A percentile compares a stretch with the other conserved stretches of the same genome.
These are phyloP conservation scores for Erebia aethiops DNA, from an alignment of 2,888 invertebrate genomes.

Conservation along the genomic window DNA sequence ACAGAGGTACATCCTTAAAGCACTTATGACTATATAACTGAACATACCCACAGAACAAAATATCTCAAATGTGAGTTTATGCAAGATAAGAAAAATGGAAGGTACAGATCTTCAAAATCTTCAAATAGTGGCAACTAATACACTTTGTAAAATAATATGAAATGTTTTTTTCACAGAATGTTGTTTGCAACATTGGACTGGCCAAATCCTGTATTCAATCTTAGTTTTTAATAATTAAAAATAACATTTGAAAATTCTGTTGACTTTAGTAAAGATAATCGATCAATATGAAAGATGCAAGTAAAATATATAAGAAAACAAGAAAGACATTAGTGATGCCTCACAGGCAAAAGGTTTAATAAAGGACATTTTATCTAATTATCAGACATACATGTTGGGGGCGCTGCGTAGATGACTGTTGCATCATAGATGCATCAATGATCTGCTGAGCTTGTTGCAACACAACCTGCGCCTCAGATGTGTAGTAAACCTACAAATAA, in stretches of 20 bases:
- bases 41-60: too few relatives aligned
- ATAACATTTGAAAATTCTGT: background rate
- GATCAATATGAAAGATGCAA: background rate
- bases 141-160: background rate
- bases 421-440: conserved; percentile 82
- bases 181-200: background rate
- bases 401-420: conserved; percentile 77
- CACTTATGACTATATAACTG: too few relatives aligned
- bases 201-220: background rate
- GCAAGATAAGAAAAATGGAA: too few relatives aligned
- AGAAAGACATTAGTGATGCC: conserved; percentile 21
- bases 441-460: conserved; percentile 82
- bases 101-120: too few relatives aligned
- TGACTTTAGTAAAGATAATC: background rate
- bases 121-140: too few relatives aligned
- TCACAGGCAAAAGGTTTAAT: conserved; percentile 38
- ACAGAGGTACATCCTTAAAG: too few relatives aligned
- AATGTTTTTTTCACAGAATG: background rate
- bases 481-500: conserved; percentile 83
- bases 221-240: background rate
- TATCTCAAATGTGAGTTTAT: too few relatives aligned
- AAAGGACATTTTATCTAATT: conserved; percentile 42
- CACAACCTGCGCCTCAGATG: conserved; percentile 81
- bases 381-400: conserved; percentile 80
- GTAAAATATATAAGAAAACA: conserved; percentile 3